These are phyloP conservation scores for Prenolepis imparis DNA, from an alignment of 2,888 invertebrate species.

Conservation along the genomic window DNA sequence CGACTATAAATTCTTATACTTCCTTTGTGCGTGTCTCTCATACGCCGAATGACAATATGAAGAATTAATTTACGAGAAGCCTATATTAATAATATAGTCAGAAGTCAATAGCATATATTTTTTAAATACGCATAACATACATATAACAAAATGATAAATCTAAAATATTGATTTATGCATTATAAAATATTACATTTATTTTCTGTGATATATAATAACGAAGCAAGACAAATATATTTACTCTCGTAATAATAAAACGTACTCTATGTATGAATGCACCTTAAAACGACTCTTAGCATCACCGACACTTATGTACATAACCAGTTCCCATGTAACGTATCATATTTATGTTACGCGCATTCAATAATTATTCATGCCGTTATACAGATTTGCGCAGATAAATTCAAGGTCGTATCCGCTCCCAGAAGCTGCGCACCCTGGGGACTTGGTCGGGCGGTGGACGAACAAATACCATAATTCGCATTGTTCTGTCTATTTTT, in stretches of 20 bases:
- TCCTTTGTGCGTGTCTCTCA: background rate
- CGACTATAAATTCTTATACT: background rate
- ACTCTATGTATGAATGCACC: slow-evolving; percentile 61
- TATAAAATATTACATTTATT: background rate
- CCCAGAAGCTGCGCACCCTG: slow-evolving; percentile 73
- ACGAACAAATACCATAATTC: slow-evolving; percentile 85
- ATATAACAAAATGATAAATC: background rate
- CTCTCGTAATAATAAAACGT: background rate
- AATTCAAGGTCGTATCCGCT: slow-evolving; percentile 73
- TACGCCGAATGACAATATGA: background rate
- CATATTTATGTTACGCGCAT: slow-evolving; percentile 71
- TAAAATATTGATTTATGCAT: background rate
- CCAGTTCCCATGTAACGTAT: slow-evolving; percentile 68
- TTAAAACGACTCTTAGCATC: slow-evolving; percentile 56
- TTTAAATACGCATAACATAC: background rate
- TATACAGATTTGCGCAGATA: slow-evolving; percentile 69
- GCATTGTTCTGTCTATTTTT: slow-evolving; percentile 83
- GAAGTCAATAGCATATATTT: background rate
- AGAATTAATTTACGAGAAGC: background rate
- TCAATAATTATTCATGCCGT: slow-evolving; percentile 75
- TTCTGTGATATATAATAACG: background rate
- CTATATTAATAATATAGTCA: background rate
- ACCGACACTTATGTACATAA: slow-evolving; percentile 55
- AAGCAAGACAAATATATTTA: background rate
- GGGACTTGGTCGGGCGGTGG: slow-evolving; percentile 78